Evolutionary conservation across 2,888 invertebrate genomes (phyloP), one percentile per base, ranked within the genome.

Genomic region (Drosophila yooni): DNA sequence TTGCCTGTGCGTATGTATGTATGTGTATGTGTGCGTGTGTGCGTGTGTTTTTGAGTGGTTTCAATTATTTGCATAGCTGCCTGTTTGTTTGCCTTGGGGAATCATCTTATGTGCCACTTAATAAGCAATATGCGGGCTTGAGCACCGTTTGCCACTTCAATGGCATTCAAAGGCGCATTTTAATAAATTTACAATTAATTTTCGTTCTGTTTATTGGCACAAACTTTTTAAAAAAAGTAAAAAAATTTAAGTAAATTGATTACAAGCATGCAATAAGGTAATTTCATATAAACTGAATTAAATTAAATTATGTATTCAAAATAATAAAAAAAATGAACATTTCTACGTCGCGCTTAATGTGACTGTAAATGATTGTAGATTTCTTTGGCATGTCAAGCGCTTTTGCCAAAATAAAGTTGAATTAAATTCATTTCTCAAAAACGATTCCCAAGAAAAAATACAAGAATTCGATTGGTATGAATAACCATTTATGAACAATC

Each of bases 61-160:
- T 90, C 90, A 89, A 81, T 87, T 87, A 90, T 87, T 90, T 88
- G 90, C 90, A 76, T 73, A 81, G 83, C 65, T 60, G 63, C 58
- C 65, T 34, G 70, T 58, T 58, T 73, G 60, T 53, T 54, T 66
- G 76, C 66, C 63, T 53, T 36, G 25, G 46, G 61, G 61, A 57
- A 52, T 61, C 65, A 70, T 84, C 70, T 87, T 77, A 71, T 81
- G 72, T 77, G 88, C 79, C 89, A 89, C 89, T 85, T 85, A 85
- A 89, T 88, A 89, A 88, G 84, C 88, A 88, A 82, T 88, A 83
- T 77, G 74, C 66, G 74, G 74, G 69, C 58, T 51, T 21, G 51
- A 71, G 81, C 57, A 59, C 36, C 62, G 50, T 63, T 60, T 52
- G 62, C 64, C 63, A 74, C 74, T 77, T 81, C 33, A 48, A 51